Evolutionary conservation across 1,140 invertebrate genomes (phyloP), one percentile per base, ranked within the genome.

Genomic region (Patella vulgata): DNA sequence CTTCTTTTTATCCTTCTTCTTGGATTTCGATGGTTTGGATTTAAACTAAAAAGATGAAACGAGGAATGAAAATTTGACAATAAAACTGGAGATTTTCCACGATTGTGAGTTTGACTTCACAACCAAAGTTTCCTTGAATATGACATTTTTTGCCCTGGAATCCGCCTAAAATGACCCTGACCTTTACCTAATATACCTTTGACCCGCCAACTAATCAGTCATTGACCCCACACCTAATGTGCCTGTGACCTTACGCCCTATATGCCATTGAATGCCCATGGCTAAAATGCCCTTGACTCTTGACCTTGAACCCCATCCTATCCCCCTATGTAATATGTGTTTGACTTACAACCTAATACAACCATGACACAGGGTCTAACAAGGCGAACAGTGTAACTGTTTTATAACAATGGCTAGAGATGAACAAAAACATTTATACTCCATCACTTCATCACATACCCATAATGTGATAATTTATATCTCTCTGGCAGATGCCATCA

Each of bases 1-100:
- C 6, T 64, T 64, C 8, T 69, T 69, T 12, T 74, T 68, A n/a
- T 72, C 69, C 40, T 69, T 60, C 48, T 71, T 73, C 56, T 68
- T 69, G 6, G 50, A n/a, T 27, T 48, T 55, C 46, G 64, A 53
- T 21, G 55, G 54, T n/a, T 40, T 59, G 30, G 42, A 48, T 44
- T 52, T 51, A 51, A 42, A 4, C 31, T 40, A 42, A 30, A 47
- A 56, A 3, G 39, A 40, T 56, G 40, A 28, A 43, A 28, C n/a
- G n/a, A 57, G 19, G 30, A 28, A 31, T n/a, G 36, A 33, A 40
- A 46, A 28, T 17, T 14, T 30, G 46, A 3, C 36, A 33, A 21
- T 12, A 23, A 51, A 39, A 31, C 27, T 3, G 23, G 0, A 39
- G 12, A n/a, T 51, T 51, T 48, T 40, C 44, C 39, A 52, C 40